These are phyloP conservation scores for Epizoanthus stellaris DNA, from an alignment of 92 coral and sea anemone species.

Conservation along the genomic window DNA sequence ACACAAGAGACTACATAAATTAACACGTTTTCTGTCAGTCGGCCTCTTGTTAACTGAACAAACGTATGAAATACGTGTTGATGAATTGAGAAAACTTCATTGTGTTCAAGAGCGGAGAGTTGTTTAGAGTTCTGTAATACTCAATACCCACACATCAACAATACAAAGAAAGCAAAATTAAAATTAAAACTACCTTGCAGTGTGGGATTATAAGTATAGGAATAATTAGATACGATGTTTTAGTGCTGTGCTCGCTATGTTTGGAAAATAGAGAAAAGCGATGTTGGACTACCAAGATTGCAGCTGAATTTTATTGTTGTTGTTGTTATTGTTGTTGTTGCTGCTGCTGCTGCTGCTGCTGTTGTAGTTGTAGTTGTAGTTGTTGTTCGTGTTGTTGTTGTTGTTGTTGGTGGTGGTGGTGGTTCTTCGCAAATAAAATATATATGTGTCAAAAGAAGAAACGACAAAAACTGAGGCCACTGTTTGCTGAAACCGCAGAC, in stretches of 20 bases:
- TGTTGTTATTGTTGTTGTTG: neutral
- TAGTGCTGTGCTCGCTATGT: neutral
- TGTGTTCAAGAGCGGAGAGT: slow-evolving; percentile 13
- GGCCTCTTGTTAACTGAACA: slow-evolving; percentile 19
- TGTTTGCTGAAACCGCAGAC: no score
- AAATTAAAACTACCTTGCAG: slow-evolving; percentile 26
- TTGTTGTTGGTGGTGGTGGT: no score
- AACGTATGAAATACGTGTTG: slow-evolving; percentile 31
- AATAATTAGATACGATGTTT: neutral
- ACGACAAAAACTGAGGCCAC: no score
- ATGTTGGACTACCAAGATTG: neutral
- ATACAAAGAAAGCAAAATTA: neutral
- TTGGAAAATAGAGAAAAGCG: neutral
- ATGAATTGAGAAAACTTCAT: slow-evolving; percentile 29
- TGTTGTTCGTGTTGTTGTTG: no score
- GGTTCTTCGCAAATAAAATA: no score
- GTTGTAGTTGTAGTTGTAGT: no score
- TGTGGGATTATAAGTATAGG: neutral
- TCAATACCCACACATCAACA: slow-evolving; percentile 24
- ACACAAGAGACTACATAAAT: slow-evolving; percentile 13
- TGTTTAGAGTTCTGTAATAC: slow-evolving; percentile 23
- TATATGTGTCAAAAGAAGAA: no score
- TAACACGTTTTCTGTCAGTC: slow-evolving; percentile 11
- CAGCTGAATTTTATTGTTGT: neutral
- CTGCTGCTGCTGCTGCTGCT: no score